Conservation (phyloP, 2,113 vertebrate genomes). For the Sminthopsis crassicaudata region DNA sequence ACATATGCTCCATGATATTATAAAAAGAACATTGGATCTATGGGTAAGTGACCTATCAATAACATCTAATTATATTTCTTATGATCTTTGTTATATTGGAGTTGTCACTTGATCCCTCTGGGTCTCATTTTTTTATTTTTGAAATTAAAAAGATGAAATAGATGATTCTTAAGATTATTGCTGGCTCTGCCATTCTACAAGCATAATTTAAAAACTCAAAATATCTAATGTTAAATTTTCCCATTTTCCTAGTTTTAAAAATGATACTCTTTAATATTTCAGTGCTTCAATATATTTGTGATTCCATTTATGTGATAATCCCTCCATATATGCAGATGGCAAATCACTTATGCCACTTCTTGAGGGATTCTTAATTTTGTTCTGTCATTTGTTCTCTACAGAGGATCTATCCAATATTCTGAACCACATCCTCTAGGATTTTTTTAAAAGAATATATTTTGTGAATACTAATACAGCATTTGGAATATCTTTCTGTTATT, state of each 20-base stretch:
- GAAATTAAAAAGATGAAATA: neutral
- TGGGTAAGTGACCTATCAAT: neutral
- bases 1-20: neutral
- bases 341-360: neutral
- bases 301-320: neutral
- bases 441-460: neutral
- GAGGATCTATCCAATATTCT: neutral
- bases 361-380: neutral
- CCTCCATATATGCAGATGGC: neutral
- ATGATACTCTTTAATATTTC: neutral
- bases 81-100: neutral
- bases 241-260: neutral
- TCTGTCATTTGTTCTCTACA: neutral
- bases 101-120: neutral
- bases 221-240: neutral
- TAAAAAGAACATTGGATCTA: neutral
- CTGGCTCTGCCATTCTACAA: neutral
- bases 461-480: neutral
- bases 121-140: neutral
- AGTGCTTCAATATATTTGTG: neutral
- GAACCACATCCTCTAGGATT: neutral
- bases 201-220: neutral
- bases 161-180: neutral
- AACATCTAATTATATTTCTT: neutral
- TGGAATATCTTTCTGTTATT: neutral